Evolutionary conservation across 2,113 vertebrate genomes (phyloP).

Genomic region (Micronisus gabar): DNA sequence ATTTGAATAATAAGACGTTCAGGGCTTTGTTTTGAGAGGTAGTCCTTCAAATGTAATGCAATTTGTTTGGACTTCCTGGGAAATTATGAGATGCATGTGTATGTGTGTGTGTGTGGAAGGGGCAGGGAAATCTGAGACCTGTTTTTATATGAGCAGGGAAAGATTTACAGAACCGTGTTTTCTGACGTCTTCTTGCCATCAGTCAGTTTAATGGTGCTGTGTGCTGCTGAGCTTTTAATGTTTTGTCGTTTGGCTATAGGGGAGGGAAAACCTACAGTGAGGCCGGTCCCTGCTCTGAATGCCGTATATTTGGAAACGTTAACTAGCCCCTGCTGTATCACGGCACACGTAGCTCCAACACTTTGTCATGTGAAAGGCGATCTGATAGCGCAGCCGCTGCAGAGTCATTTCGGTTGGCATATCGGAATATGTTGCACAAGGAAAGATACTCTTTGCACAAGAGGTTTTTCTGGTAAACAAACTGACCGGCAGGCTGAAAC

Average conservation of each 20-base stretch:
- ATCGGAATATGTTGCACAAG: not conserved
- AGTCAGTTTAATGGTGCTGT: slow-evolving; percentile 32
- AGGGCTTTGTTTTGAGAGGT: not conserved
- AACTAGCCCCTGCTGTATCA: not conserved
- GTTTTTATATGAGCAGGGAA: not conserved
- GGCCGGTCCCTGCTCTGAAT: not conserved
- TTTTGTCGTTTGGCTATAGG: not conserved
- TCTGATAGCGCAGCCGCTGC: accelerated
- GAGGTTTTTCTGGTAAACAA: not conserved
- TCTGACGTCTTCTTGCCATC: slow-evolving; percentile 29
- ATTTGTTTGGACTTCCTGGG: slow-evolving; percentile 9
- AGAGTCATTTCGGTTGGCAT: not conserved
- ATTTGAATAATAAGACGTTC: not conserved
- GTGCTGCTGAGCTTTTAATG: not conserved
- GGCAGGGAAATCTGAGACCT: not conserved
- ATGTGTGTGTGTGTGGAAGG: not conserved
- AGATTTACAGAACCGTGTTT: not conserved
- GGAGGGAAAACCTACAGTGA: not conserved
- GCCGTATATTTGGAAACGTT: not conserved
- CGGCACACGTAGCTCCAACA: not conserved
- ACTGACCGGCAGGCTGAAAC: not conserved
- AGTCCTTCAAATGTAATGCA: not conserved
- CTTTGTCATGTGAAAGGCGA: not conserved
- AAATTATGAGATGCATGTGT: not conserved
- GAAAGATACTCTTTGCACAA: not conserved